These are phyloP conservation scores for Indri indri DNA, from an alignment of 2,113 vertebrate genomes.

Conservation along the genomic window DNA sequence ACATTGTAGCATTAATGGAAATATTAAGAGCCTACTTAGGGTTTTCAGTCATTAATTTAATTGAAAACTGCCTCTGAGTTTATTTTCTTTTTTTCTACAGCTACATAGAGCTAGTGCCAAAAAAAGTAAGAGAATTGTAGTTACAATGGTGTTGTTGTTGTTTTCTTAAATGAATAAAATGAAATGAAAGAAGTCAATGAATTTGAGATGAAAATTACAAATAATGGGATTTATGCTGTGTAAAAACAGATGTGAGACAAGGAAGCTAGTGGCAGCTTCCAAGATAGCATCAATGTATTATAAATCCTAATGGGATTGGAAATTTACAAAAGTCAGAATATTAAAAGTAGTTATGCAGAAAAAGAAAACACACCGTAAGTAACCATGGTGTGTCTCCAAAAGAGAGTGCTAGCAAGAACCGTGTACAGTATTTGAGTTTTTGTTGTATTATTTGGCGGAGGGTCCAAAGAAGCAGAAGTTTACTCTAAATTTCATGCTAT, in stretches of 20 bases:
- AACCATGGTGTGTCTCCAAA: neutral
- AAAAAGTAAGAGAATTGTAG: neutral
- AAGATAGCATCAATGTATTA: neutral
- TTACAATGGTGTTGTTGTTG: neutral
- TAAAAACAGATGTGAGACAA: neutral
- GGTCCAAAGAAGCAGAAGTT: neutral
- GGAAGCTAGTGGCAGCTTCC: neutral
- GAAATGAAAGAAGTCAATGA: neutral
- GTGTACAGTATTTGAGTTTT: neutral
- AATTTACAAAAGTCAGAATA: neutral
- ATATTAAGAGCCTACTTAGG: neutral
- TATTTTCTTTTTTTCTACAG: neutral
- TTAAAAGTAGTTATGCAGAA: neutral
- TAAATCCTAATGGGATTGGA: neutral
- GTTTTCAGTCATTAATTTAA: neutral
- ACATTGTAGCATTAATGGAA: neutral
- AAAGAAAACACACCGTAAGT: neutral
- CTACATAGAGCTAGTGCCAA: neutral
- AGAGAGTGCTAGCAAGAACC: neutral
- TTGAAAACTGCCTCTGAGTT: neutral
- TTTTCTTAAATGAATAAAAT: neutral
- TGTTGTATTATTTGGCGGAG: neutral
- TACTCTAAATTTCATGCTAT: neutral
- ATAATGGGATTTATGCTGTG: neutral
- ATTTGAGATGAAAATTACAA: neutral